These are phyloP conservation scores for Allacma fusca DNA, from an alignment of 2,888 invertebrate genomes.

Conservation along the genomic window DNA sequence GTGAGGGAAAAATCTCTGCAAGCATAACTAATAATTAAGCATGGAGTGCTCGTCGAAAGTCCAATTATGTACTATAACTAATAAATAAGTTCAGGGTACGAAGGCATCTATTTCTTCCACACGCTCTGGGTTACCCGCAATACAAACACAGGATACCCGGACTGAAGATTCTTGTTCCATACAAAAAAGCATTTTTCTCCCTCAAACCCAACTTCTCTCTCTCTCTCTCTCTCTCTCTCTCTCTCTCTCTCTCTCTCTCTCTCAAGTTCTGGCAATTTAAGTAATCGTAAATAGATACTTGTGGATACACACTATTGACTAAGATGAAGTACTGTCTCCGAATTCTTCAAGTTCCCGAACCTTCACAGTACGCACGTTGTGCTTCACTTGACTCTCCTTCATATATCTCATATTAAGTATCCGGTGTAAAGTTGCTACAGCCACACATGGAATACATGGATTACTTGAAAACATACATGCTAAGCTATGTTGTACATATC, in stretches of 20 bases:
- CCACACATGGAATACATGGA: too few species aligned
- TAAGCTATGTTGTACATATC: too few species aligned
- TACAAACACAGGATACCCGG: too few species aligned
- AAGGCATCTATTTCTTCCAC: too few species aligned
- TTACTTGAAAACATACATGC: too few species aligned
- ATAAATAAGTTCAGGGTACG: constrained; percentile 5
- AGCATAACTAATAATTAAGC: constrained; percentile 8
- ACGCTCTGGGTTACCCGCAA: too few species aligned
- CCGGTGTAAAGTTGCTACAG: neutral
- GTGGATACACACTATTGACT: constrained; percentile 26
- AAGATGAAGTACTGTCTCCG: constrained; percentile 19
- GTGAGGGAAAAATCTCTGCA: neutral
- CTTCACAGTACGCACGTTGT: neutral
- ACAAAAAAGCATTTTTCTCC: neutral
- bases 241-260: too few species aligned
- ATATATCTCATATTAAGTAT: neutral
- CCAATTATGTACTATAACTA: neutral
- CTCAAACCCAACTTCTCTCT: neutral
- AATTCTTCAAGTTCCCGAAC: neutral
- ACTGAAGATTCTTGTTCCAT: too few species aligned
- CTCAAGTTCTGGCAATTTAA: neutral
- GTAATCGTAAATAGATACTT: constrained; percentile 16
- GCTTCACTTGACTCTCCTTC: neutral
- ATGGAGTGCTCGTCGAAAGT: neutral
- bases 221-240: too few species aligned